phyloP scores from a whole-genome alignment of 2,888 invertebrate genomes.

The Margaritifera margaritifera region DNA sequence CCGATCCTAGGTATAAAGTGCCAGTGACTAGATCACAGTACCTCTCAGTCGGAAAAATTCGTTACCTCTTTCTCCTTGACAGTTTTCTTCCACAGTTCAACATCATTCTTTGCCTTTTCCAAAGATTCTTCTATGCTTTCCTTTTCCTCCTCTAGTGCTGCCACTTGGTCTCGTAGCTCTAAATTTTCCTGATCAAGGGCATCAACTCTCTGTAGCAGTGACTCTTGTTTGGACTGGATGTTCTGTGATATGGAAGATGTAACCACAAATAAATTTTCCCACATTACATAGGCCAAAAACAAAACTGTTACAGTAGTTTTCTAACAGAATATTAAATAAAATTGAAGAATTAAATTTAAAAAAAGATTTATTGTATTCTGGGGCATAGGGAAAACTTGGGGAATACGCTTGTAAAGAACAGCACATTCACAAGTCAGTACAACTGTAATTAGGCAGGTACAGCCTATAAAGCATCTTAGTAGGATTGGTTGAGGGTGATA shows the following conservation, averaged over 20 bases:
- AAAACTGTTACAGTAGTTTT: too few species aligned
- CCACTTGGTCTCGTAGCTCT: slow-evolving; percentile 58
- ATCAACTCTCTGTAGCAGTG: slow-evolving; percentile 58
- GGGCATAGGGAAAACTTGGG: too few species aligned
- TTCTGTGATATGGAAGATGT: slow-evolving; percentile 42
- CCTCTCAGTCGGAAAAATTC: too few species aligned
- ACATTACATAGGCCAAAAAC: too few species aligned
- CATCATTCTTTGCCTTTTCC: slow-evolving; percentile 38
- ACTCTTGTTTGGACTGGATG: slow-evolving; percentile 66
- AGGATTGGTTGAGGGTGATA: too few species aligned
- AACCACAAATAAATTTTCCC: neutral
- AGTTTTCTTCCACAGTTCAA: slow-evolving; percentile 40
- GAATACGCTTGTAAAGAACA: too few species aligned
- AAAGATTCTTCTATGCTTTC: slow-evolving; percentile 53
- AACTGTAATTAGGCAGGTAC: too few species aligned
- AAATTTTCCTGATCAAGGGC: slow-evolving; percentile 64
- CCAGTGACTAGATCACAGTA: neutral
- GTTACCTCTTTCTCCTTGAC: slow-evolving; percentile 57
- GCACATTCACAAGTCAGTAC: too few species aligned
- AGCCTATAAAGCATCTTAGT: too few species aligned
- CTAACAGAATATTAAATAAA: too few species aligned
- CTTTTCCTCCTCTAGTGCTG: slow-evolving; percentile 63
- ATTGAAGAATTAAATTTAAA: too few species aligned
- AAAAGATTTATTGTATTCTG: too few species aligned
- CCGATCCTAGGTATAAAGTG: neutral